Evolutionary conservation across 2,113 vertebrate species (phyloP).

Genomic region (Capricornis sumatraensis): DNA sequence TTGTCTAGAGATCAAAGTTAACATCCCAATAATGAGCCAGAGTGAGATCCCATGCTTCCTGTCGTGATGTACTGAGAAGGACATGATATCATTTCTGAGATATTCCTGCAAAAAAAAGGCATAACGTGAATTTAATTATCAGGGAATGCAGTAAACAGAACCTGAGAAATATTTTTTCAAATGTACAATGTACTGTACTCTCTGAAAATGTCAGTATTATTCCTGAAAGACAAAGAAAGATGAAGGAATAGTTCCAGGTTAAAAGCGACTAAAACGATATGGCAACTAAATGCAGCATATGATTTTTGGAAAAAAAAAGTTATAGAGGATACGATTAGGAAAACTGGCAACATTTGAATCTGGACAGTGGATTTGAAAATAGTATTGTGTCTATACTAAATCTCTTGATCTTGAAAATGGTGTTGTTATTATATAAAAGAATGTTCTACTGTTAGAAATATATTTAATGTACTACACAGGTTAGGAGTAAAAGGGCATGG

Average conservation of each 20-base stretch:
- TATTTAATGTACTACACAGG: not conserved
- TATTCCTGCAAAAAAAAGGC: not conserved
- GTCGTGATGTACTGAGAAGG: fast-evolving
- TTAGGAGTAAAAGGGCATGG: not conserved
- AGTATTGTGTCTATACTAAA: not conserved
- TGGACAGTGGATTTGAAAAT: not conserved
- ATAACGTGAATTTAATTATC: not conserved
- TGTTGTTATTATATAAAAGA: not conserved
- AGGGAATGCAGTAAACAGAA: not conserved
- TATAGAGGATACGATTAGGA: not conserved
- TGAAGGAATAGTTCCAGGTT: not conserved
- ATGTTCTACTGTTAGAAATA: not conserved
- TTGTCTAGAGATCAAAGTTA: too few relatives aligned
- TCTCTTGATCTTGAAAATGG: not conserved
- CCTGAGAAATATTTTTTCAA: not conserved
- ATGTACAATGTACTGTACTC: not conserved
- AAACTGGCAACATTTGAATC: not conserved
- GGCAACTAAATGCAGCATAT: not conserved
- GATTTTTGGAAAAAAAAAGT: not conserved
- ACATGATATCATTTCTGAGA: not conserved
- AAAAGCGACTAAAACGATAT: not conserved
- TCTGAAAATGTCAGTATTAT: not conserved
- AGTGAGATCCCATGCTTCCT: not conserved
- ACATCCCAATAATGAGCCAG: not conserved
- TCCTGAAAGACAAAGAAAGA: not conserved